phyloP scores from a whole-genome alignment of 2,888 invertebrate genomes.

The Melangyna quadrimaculata region DNA sequence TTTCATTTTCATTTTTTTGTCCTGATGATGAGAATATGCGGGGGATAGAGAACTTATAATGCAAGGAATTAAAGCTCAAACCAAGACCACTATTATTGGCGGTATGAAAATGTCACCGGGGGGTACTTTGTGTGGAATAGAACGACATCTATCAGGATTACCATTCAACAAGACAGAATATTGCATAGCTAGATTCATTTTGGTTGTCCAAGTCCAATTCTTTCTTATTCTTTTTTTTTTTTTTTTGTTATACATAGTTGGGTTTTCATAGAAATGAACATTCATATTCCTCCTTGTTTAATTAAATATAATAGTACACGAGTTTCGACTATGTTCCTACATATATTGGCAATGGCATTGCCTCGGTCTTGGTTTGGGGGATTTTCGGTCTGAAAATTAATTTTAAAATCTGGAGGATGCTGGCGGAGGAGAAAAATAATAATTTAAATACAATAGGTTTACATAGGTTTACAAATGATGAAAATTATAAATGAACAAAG shows the following conservation, averaged over 20 bases:
- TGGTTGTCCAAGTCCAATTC: conserved; percentile 44
- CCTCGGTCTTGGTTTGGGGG: not conserved
- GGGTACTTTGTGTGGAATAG: conserved; percentile 43
- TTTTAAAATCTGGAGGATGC: not conserved
- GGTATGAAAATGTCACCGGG: conserved; percentile 15
- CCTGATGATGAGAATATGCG: not conserved
- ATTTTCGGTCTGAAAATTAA: not conserved
- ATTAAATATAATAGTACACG: conserved; percentile 51
- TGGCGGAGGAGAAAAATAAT: not conserved
- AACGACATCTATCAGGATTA: conserved; percentile 53
- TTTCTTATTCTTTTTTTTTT: not conserved
- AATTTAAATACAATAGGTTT: not conserved
- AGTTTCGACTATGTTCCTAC: not conserved
- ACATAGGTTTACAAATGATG: not conserved
- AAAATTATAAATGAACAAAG: not conserved
- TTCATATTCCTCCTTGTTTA: conserved; percentile 57
- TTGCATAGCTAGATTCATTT: conserved; percentile 62
- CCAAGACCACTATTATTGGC: conserved; percentile 35
- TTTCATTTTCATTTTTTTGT: conserved; percentile 17
- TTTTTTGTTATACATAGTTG: not conserved
- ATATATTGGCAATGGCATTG: conserved; percentile 15
- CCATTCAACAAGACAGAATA: conserved; percentile 48
- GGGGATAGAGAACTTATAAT: conserved; percentile 22
- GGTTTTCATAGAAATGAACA: conserved; percentile 23
- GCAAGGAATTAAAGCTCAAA: conserved; percentile 57